Evolutionary conservation across 2,888 invertebrate genomes (phyloP), one percentile per base, ranked within the genome.

Genomic region (Scrobipalpa costella): DNA sequence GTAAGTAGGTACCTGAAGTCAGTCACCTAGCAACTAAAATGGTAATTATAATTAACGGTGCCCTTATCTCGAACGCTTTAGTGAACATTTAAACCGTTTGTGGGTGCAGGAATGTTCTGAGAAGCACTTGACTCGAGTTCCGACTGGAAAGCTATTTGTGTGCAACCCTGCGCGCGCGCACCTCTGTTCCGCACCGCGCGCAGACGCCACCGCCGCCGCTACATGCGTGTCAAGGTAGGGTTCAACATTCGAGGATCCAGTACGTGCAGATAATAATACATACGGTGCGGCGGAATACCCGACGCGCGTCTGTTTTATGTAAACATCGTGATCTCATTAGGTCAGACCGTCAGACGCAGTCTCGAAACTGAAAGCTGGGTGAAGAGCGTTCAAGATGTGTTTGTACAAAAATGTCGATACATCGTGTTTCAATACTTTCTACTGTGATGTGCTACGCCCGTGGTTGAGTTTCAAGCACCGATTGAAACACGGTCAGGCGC

Each of bases 201-300:
- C 50, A n/a, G n/a, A n/a, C 8, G 17, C 17, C 7, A 1, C 17
- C 21, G 21, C 77, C 85, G 84, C 83, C 87, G 77, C 82, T 83
- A 81, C 90, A 90, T 88, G 76, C 90, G 85, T 90, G 90, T 90
- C 90, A 90, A 90, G 90, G 90, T 90, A 89, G 90, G 85, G 90
- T 90, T 90, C 90, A 90, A 89, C 79, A 90, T 84, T 88, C 90
- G 90, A 88, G 85, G 86, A 88, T 88, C 85, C 82, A 74, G 82
- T 83, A 74, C 84, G 76, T 79, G 78, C 77, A 72, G 79, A 85
- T 86, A 88, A 86, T 85, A 84, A 87, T 84, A 85, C 80, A 83
- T 73, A 70, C 76, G 74, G 77, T 73, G 70, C 76, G 74, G 77
- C 74, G 77, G 82, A 81, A 86, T 77, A 85, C 79, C 79, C 80